Base-by-base conservation (phyloP, 53 echinoderm and acorn worm species). In the Holothuria scabra region DNA sequence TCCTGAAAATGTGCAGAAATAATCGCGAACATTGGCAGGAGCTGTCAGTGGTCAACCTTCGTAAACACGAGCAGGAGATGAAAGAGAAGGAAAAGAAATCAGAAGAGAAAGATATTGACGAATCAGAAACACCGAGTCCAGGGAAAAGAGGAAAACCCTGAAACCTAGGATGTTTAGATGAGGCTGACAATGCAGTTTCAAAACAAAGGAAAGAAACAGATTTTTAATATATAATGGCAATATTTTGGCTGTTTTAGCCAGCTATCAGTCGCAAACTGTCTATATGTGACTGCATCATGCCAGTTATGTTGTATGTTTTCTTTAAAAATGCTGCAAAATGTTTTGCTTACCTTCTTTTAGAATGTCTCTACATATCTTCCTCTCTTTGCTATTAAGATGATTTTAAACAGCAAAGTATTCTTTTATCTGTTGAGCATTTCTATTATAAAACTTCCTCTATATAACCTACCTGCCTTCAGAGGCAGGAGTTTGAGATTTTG, bases 81-180 rank as follows among this genome's bases (percentile, higher is more conserved):
- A 79, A 70, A 4, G 67, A 81, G 37, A 88, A 88, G 56, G 80
- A 87, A 49, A 82, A 57, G 6, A 79, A 90, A 10, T 79, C 82
- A n/a, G 92, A 93, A 9, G 97, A 96, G 88, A 96, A 96, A 66
- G 97, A 96, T 38, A 92, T 96, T 31, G 97, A 96, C 59, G 97
- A 96, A 83, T 90, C 97, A 0, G 93, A 93, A 84, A 86, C 92
- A 21, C 9, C 78, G 61, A 83, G 82, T 80, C 67, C 92, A n/a
- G 24, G 24, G 25, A n/a, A 46, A 55, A 56, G 78, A 58, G 56
- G 78, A 55, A 78, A 56, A 21, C 78, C 78, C 21, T 78, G 78
- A 78, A 32, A 14, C 30, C 11, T 25, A 12, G 64, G 64, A 14
- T 4, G 4, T 24, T 25, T 4, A 6, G 52, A 16, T 26, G 12